Percentiles rank a stretch among this genome's conserved stretches.
These are phyloP conservation scores for Heteromyza rotundicornis DNA, from an alignment of 2,888 invertebrate species.

Conservation along the genomic window DNA sequence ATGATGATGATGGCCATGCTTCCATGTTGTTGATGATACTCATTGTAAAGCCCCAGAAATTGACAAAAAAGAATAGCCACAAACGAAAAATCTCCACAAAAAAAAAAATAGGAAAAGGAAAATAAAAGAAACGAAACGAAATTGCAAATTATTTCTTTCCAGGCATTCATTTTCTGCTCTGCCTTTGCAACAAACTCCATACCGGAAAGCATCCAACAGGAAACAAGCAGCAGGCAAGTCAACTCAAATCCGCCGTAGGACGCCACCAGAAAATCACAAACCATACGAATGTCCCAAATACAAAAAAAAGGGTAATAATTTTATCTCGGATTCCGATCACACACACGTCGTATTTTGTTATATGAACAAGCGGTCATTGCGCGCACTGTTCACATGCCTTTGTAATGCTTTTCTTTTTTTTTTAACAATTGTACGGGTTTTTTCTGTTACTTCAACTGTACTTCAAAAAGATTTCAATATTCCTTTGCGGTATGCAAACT, in stretches of 20 bases:
- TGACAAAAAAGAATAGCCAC: slow-evolving; percentile 16
- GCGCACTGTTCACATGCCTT: slow-evolving; percentile 10
- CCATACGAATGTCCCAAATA: slow-evolving; percentile 24
- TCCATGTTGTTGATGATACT: slow-evolving; percentile 51
- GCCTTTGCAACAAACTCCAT: slow-evolving; percentile 51
- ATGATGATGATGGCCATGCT: slow-evolving; percentile 13
- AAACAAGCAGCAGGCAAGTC: slow-evolving; percentile 50
- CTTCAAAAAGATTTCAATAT: slow-evolving; percentile 36
- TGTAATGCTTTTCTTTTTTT: slow-evolving; percentile 32
- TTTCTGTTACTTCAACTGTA: slow-evolving; percentile 28
- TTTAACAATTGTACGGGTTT: slow-evolving; percentile 26
- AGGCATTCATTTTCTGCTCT: slow-evolving; percentile 25
- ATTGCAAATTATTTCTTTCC: slow-evolving; percentile 39
- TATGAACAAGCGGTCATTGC: slow-evolving; percentile 1
- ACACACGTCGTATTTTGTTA: slow-evolving; percentile 44
- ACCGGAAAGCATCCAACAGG: slow-evolving; percentile 61
- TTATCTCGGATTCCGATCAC: slow-evolving; percentile 60
- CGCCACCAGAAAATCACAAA: slow-evolving; percentile 8
- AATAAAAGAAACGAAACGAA: slow-evolving; percentile 20
- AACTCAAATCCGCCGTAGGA: slow-evolving; percentile 20
- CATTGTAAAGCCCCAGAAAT: slow-evolving; percentile 46
- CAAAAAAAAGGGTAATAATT: slow-evolving; percentile 59
- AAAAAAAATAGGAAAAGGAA: slow-evolving; percentile 10
- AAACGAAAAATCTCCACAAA: slow-evolving; percentile 15
- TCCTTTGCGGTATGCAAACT: neutral